A percentile compares a stretch with the other conserved stretches of the same genome.
Evolutionary conservation across 2,888 invertebrate genomes (phyloP).

Genomic region (Callosobruchus maculatus): DNA sequence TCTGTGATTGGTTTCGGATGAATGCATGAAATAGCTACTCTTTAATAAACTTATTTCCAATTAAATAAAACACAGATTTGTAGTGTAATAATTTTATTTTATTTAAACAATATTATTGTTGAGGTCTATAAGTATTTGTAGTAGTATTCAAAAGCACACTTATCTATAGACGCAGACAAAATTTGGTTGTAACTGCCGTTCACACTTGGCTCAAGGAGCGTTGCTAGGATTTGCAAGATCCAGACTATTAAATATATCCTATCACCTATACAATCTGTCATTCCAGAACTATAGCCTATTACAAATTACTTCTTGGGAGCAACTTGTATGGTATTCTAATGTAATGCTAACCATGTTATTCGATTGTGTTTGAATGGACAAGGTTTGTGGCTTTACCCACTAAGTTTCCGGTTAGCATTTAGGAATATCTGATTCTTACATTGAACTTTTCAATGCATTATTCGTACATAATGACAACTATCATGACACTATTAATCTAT

Average conservation of each 20-base stretch:
- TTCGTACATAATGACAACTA: neutral
- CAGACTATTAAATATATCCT: neutral
- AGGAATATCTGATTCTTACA: neutral
- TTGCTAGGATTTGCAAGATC: neutral
- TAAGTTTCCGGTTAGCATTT: neutral
- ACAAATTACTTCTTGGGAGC: neutral
- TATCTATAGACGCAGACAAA: neutral
- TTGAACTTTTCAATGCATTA: neutral
- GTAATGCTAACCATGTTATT: no score
- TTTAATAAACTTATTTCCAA: no score
- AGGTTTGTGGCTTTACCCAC: neutral
- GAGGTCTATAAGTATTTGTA: neutral
- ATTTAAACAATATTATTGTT: neutral
- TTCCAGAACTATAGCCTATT: neutral
- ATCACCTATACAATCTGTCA: neutral
- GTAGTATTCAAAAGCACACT: neutral
- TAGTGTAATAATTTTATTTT: neutral
- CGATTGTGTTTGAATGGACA: neutral
- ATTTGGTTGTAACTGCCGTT: neutral
- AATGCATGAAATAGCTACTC: no score
- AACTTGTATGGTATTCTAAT: neutral
- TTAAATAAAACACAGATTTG: neutral
- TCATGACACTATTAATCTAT: conserved; percentile 11
- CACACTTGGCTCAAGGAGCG: neutral
- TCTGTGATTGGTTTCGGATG: no score